Evolutionary conservation across 2,797 vertebrate genomes (phyloP), one percentile per base, ranked within the genome.

Genomic region (Echiichthys vipera): DNA sequence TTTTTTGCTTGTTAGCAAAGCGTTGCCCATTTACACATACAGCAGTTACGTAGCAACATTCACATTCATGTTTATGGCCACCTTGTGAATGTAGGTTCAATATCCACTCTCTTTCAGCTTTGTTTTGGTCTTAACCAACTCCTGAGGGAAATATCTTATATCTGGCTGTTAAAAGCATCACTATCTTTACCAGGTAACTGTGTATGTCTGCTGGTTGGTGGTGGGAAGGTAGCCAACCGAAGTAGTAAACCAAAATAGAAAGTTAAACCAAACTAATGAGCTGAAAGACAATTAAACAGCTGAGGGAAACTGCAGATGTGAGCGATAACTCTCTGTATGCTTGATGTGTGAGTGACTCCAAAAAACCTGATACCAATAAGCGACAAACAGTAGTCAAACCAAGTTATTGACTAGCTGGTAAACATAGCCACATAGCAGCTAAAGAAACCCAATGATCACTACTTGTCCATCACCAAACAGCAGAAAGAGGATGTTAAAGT

Each of bases 61-160:
- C 27, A 24, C 37, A 27, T 17, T 18, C 8, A 39, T 54, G 15
- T 56, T 25, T 36, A 18, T 56, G 53, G 32, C 8, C 20, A 37
- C 37, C 37, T n/a, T n/a, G n/a, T n/a, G n/a, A n/a, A 37, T 36
- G 32, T 56, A 24, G 25, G 36, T 25, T 8, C 24, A 40, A 27
- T 43, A 27, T 59, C 20, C 18, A 4, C 14, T 14, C 25, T 59
- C n/a, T 34, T 40, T 40, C 18, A 17, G 13, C 27, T 62, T 9
- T 34, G n/a, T 34, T 62, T 49, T 62, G 59, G 30, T 37, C 45
- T 25, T 45, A 6, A 49, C 20, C 45, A 63, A 25, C 32, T 62
- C 20, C 22, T 17, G 13, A 17, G 27, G 15, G 24, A 57, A 18
- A 56, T 27, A 8, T n/a, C 24, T 5, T 27, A 5, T 47, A 27